Percentiles rank a stretch among this genome's conserved stretches.
Evolutionary conservation across 1,140 invertebrate genomes (phyloP).

Genomic region (Aricia agestis): DNA sequence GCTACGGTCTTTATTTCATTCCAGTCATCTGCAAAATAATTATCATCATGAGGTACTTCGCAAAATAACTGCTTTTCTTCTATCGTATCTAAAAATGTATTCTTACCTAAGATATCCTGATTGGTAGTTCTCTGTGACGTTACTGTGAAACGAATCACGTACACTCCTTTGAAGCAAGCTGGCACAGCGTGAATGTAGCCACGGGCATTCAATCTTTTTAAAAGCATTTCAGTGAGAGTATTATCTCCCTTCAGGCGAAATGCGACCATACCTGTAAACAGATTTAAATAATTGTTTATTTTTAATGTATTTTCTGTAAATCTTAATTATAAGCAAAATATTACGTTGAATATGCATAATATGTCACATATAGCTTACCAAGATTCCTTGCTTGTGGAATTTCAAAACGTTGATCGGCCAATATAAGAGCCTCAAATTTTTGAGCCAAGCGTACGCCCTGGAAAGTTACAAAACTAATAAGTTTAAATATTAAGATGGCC

Average conservation of each 20-base stretch:
- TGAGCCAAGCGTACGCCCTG: conserved; percentile 89
- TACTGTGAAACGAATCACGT: conserved; percentile 95
- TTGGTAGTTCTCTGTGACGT: conserved; percentile 93
- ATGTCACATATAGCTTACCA: conserved; percentile 48
- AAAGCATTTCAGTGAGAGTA: conserved; percentile 88
- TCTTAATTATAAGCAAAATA: too few species aligned
- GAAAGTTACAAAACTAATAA: conserved; percentile 25
- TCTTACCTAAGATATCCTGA: conserved; percentile 84
- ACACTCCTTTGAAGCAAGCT: conserved; percentile 91
- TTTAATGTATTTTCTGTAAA: too few species aligned
- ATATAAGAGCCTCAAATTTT: conserved; percentile 91
- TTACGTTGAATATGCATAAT: too few species aligned
- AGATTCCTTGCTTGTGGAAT: conserved; percentile 92
- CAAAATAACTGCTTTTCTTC: background rate
- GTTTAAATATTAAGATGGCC: background rate
- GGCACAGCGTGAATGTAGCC: conserved; percentile 95
- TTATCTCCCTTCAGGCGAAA: conserved; percentile 93
- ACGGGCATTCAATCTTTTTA: conserved; percentile 91
- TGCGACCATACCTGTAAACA: conserved; percentile 87
- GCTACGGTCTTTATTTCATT: conserved; percentile 89
- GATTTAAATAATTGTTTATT: background rate
- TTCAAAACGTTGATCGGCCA: conserved; percentile 91
- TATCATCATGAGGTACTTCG: background rate
- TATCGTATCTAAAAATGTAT: background rate
- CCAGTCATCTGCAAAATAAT: conserved; percentile 84